These are phyloP conservation scores for Labrus mixtus DNA, from an alignment of 2,113 vertebrate genomes.

Conservation along the genomic window DNA sequence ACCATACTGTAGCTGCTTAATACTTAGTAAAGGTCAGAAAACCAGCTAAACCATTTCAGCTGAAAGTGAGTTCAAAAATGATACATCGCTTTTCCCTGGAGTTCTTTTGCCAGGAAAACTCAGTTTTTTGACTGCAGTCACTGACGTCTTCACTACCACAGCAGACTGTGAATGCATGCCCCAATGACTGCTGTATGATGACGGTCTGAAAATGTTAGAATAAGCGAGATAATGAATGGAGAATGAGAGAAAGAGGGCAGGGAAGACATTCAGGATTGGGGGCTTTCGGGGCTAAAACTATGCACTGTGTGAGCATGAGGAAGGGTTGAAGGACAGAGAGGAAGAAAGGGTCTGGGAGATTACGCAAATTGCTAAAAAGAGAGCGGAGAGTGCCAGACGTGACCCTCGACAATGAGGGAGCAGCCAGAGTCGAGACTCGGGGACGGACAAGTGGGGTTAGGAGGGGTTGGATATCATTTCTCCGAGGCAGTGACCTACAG, in stretches of 20 bases:
- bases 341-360: constrained; percentile 26
- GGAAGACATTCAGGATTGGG: background rate
- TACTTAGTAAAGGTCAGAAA: constrained; percentile 13
- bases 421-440: constrained; percentile 17
- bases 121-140: constrained; percentile 8
- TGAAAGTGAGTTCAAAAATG: background rate
- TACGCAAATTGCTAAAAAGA: constrained; percentile 40
- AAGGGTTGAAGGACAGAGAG: constrained; percentile 10
- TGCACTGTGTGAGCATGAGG: constrained; percentile 42
- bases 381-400: constrained; percentile 21
- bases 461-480: constrained; percentile 60
- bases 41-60: constrained; percentile 6
- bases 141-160: background rate
- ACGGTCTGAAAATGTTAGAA: background rate
- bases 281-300: constrained; percentile 14
- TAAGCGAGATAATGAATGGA: constrained; percentile 13
- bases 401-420: constrained; percentile 46
- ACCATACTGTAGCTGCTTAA: background rate
- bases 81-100: background rate
- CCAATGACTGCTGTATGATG: constrained; percentile 2
- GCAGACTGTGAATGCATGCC: background rate
- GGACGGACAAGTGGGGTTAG: constrained; percentile 49
- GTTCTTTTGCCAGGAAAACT: background rate
- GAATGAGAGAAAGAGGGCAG: background rate
- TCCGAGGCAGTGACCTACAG: constrained; percentile 72